Evolutionary conservation across 2,113 vertebrate genomes (phyloP).

Genomic region (Neogobius melanostomus): DNA sequence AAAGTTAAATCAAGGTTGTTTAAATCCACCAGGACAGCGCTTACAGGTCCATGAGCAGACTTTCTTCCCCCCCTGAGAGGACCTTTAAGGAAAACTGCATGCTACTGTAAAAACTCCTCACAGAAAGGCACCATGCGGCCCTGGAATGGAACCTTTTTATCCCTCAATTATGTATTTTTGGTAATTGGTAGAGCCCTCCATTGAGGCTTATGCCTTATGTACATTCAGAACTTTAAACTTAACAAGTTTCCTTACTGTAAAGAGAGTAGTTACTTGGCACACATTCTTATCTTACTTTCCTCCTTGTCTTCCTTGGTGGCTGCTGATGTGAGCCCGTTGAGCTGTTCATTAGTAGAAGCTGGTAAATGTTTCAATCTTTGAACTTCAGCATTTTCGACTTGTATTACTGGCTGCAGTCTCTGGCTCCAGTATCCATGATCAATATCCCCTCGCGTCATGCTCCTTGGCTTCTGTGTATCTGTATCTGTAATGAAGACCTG

Average conservation of each 20-base stretch:
- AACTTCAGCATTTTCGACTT: background rate
- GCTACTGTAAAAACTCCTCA: background rate
- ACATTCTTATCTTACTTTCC: no score
- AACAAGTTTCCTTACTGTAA: no score
- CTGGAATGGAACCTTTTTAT: no score
- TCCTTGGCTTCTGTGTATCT: background rate
- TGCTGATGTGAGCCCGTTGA: background rate
- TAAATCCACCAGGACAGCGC: background rate
- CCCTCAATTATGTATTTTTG: no score
- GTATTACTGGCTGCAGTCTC: background rate
- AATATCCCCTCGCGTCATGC: background rate
- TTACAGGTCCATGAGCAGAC: background rate
- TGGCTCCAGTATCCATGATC: background rate
- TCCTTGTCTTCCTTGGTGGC: background rate
- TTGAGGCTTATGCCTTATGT: no score
- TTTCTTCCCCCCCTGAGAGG: background rate
- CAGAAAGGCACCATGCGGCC: no score
- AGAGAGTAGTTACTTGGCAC: no score
- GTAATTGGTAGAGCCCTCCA: no score
- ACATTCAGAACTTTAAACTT: no score
- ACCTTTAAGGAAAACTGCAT: background rate
- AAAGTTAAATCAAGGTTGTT: slow-evolving; percentile 5
- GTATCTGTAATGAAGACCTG: slow-evolving; percentile 15
- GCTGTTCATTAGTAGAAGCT: background rate
- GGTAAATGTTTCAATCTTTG: no score